Base-by-base conservation (phyloP, 1,140 invertebrate genomes). In the Megathymus violae region DNA sequence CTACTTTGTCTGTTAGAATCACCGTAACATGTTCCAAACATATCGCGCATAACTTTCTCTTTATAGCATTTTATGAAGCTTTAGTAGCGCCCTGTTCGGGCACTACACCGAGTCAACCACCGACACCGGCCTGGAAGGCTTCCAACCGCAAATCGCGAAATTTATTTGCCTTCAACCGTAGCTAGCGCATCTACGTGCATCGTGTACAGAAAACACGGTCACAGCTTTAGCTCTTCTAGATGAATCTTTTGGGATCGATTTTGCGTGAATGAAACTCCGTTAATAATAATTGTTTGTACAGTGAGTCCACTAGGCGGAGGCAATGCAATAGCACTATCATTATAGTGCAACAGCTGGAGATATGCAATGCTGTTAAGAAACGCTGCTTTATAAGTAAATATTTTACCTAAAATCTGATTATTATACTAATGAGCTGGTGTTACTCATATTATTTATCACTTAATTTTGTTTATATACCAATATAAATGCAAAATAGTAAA, bases 111-210 rank as follows among this genome's bases (percentile, higher is more conserved):
- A 69, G 59, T 60, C 51, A 60, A 68, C 71, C 72, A 71, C 65
- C 69, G 75, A 78, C 75, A 82, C 59, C 64, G 69, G 36, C 64
- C 78, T 87, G 84, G 84, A 87, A 80, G 48, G 73, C 64, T 78
- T 87, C 84, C 84, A 87, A 85, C 82, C 84, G 74, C 82, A 85
- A 85, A 87, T 85, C 82, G 80, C 66, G 71, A 67, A 80, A 87
- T 85, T 82, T 87, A 85, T 87, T 87, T 82, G 80, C 77, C 82
- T 82, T 80, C 80, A 77, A 67, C 78, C 72, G 74, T 76, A 69
- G 72, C 80, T 74, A 81, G 74, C 82, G 80, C 77, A 82, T 76
- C 72, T 82, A 85, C 82, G 84, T 83, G 82, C 65, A 34, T 61
- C 52, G 82, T 76, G 64, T 80, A 80, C 77, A 75, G 78, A 83